Conservation (phyloP, 2,888 invertebrate species). For the Pinctada fucata region DNA sequence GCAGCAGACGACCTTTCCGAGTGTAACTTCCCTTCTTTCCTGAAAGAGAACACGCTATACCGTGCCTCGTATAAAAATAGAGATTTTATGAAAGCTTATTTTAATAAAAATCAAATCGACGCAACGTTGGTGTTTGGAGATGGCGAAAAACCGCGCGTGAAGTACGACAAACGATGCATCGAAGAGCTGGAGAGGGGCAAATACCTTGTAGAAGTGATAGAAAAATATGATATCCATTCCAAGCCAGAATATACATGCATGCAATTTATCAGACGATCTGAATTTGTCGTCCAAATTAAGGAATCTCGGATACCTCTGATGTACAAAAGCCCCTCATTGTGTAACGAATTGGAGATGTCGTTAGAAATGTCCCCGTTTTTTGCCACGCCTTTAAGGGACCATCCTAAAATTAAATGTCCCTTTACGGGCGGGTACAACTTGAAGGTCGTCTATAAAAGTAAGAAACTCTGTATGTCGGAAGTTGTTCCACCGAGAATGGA, state of each 20-base stretch:
- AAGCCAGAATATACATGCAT: slow-evolving; percentile 60
- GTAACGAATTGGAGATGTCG: slow-evolving; percentile 58
- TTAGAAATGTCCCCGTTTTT: slow-evolving; percentile 68
- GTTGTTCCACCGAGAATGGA: slow-evolving; percentile 60
- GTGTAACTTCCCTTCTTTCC: slow-evolving; percentile 47
- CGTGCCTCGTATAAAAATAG: neutral
- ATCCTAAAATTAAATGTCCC: slow-evolving; percentile 49
- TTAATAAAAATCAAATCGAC: slow-evolving; percentile 35
- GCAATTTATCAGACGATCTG: slow-evolving; percentile 64
- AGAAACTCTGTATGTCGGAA: slow-evolving; percentile 40
- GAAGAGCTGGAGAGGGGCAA: slow-evolving; percentile 54
- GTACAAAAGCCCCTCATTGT: slow-evolving; percentile 46
- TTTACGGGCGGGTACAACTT: slow-evolving; percentile 58
- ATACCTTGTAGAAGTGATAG: slow-evolving; percentile 54
- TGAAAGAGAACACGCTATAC: slow-evolving; percentile 30
- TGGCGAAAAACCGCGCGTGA: slow-evolving; percentile 33
- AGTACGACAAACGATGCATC: slow-evolving; percentile 49
- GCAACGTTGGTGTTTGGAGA: neutral
- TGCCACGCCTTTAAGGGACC: slow-evolving; percentile 52
- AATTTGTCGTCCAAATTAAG: slow-evolving; percentile 65
- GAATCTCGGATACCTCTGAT: slow-evolving; percentile 45
- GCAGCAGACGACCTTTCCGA: neutral
- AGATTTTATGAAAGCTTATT: slow-evolving; percentile 39
- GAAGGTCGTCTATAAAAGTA: slow-evolving; percentile 40
- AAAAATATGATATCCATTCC: slow-evolving; percentile 33